phyloP scores from a whole-genome alignment of 1,140 invertebrate genomes.

The Zelostemma sp. region DNA sequence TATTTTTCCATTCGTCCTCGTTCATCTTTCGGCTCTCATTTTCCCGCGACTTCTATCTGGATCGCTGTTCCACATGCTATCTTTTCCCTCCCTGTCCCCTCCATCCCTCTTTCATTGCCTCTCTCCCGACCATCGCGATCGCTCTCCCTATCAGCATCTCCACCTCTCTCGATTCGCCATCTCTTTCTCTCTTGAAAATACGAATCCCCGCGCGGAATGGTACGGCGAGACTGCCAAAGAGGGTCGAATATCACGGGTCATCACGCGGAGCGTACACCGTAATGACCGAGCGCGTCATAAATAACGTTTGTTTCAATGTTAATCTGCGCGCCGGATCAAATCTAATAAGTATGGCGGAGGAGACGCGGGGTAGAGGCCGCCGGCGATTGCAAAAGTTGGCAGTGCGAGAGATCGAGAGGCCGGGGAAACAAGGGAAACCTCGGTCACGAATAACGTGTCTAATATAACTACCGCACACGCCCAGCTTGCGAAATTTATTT shows the following conservation, averaged over 20 bases:
- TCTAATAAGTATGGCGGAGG: conserved; percentile 64
- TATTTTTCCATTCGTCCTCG: conserved; percentile 30
- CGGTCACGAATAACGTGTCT: conserved; percentile 38
- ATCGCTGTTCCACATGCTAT: conserved; percentile 14
- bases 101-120: conserved; percentile 13
- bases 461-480: conserved; percentile 31
- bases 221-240: conserved; percentile 14
- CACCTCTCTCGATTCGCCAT: conserved; percentile 1
- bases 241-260: conserved; percentile 65
- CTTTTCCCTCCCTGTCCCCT: conserved; percentile 18
- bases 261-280: conserved; percentile 52
- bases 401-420: not conserved
- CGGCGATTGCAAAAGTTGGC: conserved; percentile 49
- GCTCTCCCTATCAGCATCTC: conserved; percentile 36
- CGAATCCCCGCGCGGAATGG: conserved; percentile 17
- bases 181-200: conserved; percentile 1
- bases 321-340: conserved; percentile 65
- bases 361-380: conserved; percentile 56
- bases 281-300: conserved; percentile 64
- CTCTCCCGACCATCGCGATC: conserved; percentile 17
- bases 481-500: conserved; percentile 8
- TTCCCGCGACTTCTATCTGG: conserved; percentile 27
- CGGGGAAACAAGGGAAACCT: conserved; percentile 6
- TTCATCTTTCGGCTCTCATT: conserved; percentile 15
- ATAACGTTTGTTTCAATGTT: conserved; percentile 70